Conservation (phyloP, 2,797 vertebrate species). For the Sebastiscus tertius region DNA sequence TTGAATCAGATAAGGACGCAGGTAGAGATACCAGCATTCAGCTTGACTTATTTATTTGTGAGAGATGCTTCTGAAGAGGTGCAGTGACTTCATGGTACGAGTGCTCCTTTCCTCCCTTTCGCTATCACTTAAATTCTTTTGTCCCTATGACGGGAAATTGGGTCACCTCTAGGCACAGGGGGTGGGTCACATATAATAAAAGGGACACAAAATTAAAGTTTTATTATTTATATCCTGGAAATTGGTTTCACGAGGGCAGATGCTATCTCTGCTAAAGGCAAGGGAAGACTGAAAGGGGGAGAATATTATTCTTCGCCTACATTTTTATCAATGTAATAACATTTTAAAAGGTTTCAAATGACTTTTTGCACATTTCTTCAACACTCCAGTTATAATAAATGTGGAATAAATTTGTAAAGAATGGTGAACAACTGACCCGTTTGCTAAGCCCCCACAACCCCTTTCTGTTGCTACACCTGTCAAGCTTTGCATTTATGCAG, state of each 20-base stretch:
- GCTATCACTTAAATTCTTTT: slow-evolving; percentile 51
- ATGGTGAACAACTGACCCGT: background rate
- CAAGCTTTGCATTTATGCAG: background rate
- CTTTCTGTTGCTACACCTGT: background rate
- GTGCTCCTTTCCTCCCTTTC: slow-evolving; percentile 34
- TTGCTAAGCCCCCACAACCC: background rate
- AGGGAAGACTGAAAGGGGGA: slow-evolving; percentile 24
- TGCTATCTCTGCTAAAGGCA: slow-evolving; percentile 67
- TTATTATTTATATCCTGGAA: slow-evolving; percentile 86
- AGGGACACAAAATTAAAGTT: slow-evolving; percentile 81
- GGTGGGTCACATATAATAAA: slow-evolving; percentile 80
- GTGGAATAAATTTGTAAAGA: background rate
- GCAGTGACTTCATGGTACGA: background rate
- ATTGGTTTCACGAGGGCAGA: slow-evolving; percentile 80
- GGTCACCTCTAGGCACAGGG: slow-evolving; percentile 62
- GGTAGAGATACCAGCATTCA: slow-evolving; percentile 11
- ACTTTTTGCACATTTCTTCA: slow-evolving; percentile 1
- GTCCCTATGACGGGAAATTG: slow-evolving; percentile 64
- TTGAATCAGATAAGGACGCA: slow-evolving; percentile 42
- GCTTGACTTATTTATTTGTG: slow-evolving; percentile 42
- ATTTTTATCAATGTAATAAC: slow-evolving; percentile 58
- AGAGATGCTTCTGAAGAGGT: slow-evolving; percentile 20
- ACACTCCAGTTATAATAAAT: background rate
- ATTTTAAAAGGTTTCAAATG: slow-evolving; percentile 43
- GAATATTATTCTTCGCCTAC: slow-evolving; percentile 25